Evolutionary conservation across 2,888 invertebrate species (phyloP).

Genomic region (Tridacna gigas): DNA sequence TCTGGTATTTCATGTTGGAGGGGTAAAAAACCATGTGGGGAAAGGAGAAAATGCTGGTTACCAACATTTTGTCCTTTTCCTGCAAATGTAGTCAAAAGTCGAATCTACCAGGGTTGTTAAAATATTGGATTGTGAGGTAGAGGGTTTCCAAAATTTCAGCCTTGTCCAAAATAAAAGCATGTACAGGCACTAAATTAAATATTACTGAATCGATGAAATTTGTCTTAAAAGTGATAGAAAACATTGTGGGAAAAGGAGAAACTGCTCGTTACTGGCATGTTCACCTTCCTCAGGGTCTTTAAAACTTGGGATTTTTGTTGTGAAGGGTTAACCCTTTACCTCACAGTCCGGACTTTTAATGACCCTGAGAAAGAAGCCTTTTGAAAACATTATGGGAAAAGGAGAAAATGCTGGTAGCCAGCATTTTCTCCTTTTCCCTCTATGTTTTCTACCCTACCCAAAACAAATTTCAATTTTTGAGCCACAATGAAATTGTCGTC

Average conservation of each 20-base stretch:
- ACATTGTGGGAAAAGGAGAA: not conserved
- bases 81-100: not conserved
- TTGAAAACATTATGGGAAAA: not conserved
- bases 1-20: not conserved
- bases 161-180: too few relatives aligned
- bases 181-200: too few relatives aligned
- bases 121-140: not conserved
- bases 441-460: too few relatives aligned
- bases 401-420: not conserved
- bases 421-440: not conserved
- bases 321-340: too few relatives aligned
- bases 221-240: too few relatives aligned
- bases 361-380: too few relatives aligned
- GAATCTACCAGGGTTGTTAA: not conserved
- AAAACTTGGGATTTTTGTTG: too few relatives aligned
- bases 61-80: not conserved
- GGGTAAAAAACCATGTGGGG: not conserved
- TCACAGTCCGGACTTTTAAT: not conserved
- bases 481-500: too few relatives aligned
- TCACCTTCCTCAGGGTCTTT: too few relatives aligned
- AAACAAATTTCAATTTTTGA: too few relatives aligned
- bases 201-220: too few relatives aligned
- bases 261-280: not conserved
- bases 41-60: not conserved
- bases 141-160: not conserved